Percentiles rank a stretch among this genome's conserved stretches.
Conservation (phyloP, 2,797 vertebrate species). For the Notolabrus celidotus region DNA sequence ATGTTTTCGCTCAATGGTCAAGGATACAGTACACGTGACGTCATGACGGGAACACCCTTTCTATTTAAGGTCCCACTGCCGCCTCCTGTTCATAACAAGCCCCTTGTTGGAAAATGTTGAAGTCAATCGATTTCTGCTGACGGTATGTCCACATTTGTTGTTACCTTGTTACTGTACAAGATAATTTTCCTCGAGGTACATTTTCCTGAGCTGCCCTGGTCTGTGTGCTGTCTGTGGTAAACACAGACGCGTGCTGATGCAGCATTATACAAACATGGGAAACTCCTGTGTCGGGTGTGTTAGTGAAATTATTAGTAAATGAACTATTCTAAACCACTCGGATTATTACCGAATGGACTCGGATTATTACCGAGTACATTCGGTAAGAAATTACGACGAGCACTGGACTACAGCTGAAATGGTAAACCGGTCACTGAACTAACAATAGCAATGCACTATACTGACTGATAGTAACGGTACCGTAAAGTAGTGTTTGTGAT, state of each 20-base stretch:
- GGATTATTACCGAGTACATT: too few species aligned
- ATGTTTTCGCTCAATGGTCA: background rate
- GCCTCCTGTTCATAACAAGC: constrained; percentile 2
- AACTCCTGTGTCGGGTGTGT: rapidly evolving
- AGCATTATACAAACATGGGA: background rate
- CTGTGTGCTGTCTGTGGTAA: background rate
- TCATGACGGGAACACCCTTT: background rate
- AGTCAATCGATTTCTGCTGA: background rate
- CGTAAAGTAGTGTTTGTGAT: too few species aligned
- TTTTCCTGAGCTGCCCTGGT: rapidly evolving
- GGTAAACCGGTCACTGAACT: too few species aligned
- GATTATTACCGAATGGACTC: too few species aligned
- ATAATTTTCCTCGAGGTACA: background rate
- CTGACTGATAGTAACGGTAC: too few species aligned
- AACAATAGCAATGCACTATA: too few species aligned
- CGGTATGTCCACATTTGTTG: background rate
- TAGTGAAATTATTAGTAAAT: background rate
- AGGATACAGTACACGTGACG: constrained; percentile 3
- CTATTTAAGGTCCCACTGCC: background rate
- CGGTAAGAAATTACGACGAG: too few species aligned
- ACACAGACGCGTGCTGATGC: background rate
- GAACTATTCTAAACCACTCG: too few species aligned
- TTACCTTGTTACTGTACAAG: rapidly evolving
- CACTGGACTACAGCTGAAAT: too few species aligned
- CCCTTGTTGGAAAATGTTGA: background rate